Base-by-base conservation (phyloP, 2,113 vertebrate species). In the Oplegnathus fasciatus region DNA sequence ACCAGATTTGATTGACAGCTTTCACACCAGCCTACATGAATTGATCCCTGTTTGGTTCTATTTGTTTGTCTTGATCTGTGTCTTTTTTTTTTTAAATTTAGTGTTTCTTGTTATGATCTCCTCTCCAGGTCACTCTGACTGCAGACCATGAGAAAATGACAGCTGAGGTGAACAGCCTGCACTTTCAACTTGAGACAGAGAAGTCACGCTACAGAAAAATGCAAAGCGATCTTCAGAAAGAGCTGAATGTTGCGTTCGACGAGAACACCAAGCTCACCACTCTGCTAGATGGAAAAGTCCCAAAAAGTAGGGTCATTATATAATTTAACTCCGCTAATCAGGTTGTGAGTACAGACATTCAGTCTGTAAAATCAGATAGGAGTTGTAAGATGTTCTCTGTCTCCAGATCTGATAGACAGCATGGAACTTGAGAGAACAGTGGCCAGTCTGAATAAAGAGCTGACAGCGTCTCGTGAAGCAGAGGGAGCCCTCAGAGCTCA, bases 211-310 rank as follows among this genome's bases (percentile, higher is more conserved):
- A 93, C 87, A 96, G 77, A 83, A 95, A 95, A 89, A 98, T 98
- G 95, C 96, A 99, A 87, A 50, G 62, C 13, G 97, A 99, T 68
- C 95, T 99, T 52, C 97, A 98, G 71, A 98, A 96, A 88, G 98
- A 99, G 70, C 89, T 99, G 50, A 96, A 96, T 0, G 91, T 89
- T 14, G 94, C 91, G 2, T 97, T 97, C 84, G 94, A 95, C 42
- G 98, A 99, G 93, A 98, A 98, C 88, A 86, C 93, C n/a, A 97
- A 96, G 64, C 94, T 99, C 9, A 96, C 89, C 1, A 80, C 93
- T 5, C 89, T 98, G 62, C 72, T 98, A 34, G 96, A 97, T 50
- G 97, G 96, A 48, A 98, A 96, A 94, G 94, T 97, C 84, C 97
- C 98, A 26, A 96, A 97, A 97, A 96, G 98, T 99, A 95, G 6